Percentiles rank a stretch among this genome's conserved stretches.
Conservation (phyloP, 2,888 invertebrate species). For the Apodemia duryi region DNA sequence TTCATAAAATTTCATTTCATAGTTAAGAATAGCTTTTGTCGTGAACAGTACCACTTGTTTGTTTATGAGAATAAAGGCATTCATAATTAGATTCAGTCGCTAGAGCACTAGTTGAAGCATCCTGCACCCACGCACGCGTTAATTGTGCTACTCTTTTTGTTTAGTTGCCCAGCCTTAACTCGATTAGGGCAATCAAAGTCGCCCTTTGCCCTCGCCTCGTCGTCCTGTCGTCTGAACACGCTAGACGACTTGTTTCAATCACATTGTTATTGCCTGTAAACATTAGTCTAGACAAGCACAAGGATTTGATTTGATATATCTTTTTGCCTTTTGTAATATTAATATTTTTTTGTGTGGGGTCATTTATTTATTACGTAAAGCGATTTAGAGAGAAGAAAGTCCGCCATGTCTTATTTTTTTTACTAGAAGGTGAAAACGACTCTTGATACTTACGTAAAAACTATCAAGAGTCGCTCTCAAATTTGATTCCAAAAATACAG, state of each 20-base stretch:
- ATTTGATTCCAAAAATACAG: too few relatives aligned
- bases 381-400: too few relatives aligned
- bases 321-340: too few relatives aligned
- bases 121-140: conserved; percentile 64
- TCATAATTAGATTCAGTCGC: conserved; percentile 48
- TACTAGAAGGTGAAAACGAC: too few relatives aligned
- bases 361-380: too few relatives aligned
- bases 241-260: conserved; percentile 29
- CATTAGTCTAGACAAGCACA: not conserved
- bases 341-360: too few relatives aligned
- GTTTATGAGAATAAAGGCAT: conserved; percentile 36
- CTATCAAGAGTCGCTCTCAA: too few relatives aligned
- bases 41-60: conserved; percentile 27
- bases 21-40: not conserved
- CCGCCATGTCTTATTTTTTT: too few relatives aligned
- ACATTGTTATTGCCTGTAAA: conserved; percentile 11
- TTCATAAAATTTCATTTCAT: too few relatives aligned
- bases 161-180: conserved; percentile 64
- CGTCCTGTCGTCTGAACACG: conserved; percentile 50
- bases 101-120: conserved; percentile 48
- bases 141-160: conserved; percentile 74
- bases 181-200: conserved; percentile 72
- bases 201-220: conserved; percentile 59
- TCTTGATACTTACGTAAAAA: too few relatives aligned
- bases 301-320: conserved; percentile 1